Base-by-base conservation (phyloP, 2,797 vertebrate genomes). In the Octomys mimax region DNA sequence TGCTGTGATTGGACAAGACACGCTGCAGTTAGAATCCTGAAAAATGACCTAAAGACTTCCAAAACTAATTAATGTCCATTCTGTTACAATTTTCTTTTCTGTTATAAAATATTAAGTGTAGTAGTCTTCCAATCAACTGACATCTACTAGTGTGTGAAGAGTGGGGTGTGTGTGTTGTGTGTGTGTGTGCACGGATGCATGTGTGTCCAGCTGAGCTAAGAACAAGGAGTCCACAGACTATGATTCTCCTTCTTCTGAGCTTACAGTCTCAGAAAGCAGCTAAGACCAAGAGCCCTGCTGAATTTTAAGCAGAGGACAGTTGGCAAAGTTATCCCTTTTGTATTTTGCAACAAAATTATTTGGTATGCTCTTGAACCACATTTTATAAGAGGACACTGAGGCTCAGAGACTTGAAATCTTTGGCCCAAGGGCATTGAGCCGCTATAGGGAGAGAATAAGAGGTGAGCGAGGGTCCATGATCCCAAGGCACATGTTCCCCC, bases 61-160 rank as follows among this genome's bases (percentile, higher is more conserved):
- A 73, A 78, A 90, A 84, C 16, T 64, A 75, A 54, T 87, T 2
- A 19, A 68, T 73, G 6, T 39, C 9, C 33, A 4, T 26, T 80
- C 75, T 52, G 77, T 46, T 77, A 83, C 54, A 21, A 83, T 46
- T 86, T 91, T 87, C 24, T 77, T 96, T 87, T 92, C n/a, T 80
- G 49, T 94, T 84, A 75, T 31, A 79, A 86, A 89, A 81, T 87
- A 75, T 1, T 52, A 24, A 88, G 9, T 86, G 62, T 46, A 54
- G 1, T 36, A 82, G 73, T 57, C 92, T 66, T 54, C 6, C 13
- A 86, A 66, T n/a, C 18, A 21, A 81, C 19, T 24, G 54, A n/a
- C 9, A 42, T 90, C 80, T 71, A 59, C 28, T 8, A n/a, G 26
- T 46, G 9, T 46, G 14, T 19, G 21, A 78, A 18, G 62, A 19